Evolutionary conservation across 2,888 invertebrate species (phyloP).

Genomic region (Germaria angustata): DNA sequence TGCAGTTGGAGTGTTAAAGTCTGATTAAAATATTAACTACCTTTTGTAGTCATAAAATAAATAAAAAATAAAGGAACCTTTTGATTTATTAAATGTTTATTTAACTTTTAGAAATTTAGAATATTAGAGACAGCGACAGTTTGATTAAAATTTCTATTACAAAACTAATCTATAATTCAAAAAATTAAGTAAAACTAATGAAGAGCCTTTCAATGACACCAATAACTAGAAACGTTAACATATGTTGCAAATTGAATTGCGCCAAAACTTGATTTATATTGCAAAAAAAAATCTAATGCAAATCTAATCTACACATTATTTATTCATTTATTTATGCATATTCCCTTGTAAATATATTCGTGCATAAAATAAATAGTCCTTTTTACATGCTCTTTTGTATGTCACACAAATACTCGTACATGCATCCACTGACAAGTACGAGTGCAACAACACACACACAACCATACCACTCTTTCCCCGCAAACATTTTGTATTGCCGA

Average conservation of each 20-base stretch:
- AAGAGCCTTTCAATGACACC: neutral
- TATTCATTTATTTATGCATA: neutral
- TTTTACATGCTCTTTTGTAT: constrained; percentile 23
- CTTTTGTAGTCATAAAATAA: neutral
- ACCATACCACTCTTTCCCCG: neutral
- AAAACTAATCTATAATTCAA: no score
- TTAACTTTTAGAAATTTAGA: no score
- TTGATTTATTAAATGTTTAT: neutral
- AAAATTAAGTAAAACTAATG: neutral
- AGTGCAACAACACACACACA: neutral
- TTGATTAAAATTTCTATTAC: no score
- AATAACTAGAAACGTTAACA: constrained; percentile 40
- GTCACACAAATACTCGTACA: constrained; percentile 8
- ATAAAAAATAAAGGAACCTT: neutral
- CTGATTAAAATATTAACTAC: constrained; percentile 3
- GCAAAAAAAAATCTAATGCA: neutral
- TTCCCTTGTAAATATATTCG: neutral
- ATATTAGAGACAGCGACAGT: no score
- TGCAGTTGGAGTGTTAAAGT: neutral
- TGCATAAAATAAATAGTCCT: constrained; percentile 27
- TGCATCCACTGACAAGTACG: neutral
- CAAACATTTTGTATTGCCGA: neutral
- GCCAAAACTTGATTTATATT: constrained; percentile 48
- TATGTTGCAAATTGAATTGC: constrained; percentile 61
- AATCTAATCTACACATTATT: neutral